Conservation (phyloP, 2,888 invertebrate species). For the Acleris sparsana region DNA sequence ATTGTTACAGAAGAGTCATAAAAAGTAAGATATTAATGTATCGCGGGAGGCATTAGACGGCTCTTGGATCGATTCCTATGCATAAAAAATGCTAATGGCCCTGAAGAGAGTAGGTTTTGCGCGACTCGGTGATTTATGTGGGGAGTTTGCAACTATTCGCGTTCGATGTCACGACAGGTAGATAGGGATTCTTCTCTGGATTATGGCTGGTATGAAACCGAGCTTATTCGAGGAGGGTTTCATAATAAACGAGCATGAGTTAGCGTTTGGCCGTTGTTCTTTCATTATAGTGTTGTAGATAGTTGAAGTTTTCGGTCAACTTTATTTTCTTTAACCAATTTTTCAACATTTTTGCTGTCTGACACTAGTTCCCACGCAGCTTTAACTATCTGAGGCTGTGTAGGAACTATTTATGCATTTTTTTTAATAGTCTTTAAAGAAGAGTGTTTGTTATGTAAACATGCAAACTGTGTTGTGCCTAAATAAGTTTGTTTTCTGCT, state of each 20-base stretch:
- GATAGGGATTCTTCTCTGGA: neutral
- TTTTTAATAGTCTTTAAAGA: too few relatives aligned
- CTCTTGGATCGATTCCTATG: slow-evolving; percentile 81
- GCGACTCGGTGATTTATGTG: slow-evolving; percentile 76
- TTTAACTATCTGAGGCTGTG: too few relatives aligned
- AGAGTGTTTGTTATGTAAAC: too few relatives aligned
- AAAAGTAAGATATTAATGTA: slow-evolving; percentile 84
- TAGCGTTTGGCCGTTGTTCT: too few relatives aligned
- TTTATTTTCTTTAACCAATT: too few relatives aligned
- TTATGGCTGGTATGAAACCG: neutral
- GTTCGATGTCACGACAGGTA: slow-evolving; percentile 54
- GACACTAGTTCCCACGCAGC: too few relatives aligned
- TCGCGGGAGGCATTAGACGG: slow-evolving; percentile 83
- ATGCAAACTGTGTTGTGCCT: too few relatives aligned
- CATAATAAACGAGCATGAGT: neutral
- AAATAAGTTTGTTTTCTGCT: too few relatives aligned
- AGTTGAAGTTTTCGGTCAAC: too few relatives aligned
- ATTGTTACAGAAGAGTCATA: slow-evolving; percentile 82
- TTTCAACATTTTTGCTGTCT: too few relatives aligned
- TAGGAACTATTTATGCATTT: too few relatives aligned
- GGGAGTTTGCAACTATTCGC: slow-evolving; percentile 66
- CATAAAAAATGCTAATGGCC: slow-evolving; percentile 83
- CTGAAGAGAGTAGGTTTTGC: slow-evolving; percentile 69
- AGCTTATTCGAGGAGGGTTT: neutral
- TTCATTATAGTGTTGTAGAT: too few relatives aligned